Conservation (phyloP, 2,113 vertebrate genomes). For the Menidia beryllina region DNA sequence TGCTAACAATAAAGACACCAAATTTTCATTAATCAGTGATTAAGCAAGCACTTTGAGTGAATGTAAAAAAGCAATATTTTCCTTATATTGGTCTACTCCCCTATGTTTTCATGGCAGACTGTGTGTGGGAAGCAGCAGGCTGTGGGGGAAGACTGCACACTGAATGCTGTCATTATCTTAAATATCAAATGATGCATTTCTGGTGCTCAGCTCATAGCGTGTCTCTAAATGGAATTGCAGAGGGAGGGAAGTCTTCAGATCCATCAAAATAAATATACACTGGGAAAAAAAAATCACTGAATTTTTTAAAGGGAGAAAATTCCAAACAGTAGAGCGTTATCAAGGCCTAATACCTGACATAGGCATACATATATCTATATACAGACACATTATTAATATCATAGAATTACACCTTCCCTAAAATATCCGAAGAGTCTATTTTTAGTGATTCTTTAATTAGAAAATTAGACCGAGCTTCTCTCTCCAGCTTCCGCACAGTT, state of each 20-base stretch:
- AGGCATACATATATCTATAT: too few species aligned
- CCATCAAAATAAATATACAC: neutral
- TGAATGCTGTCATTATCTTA: constrained; percentile 58
- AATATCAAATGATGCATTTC: constrained; percentile 52
- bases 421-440: too few species aligned
- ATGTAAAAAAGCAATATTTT: constrained; percentile 23
- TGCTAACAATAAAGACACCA: neutral
- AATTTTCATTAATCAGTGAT: neutral
- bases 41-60: constrained; percentile 2
- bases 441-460: too few species aligned
- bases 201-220: neutral
- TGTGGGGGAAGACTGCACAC: constrained; percentile 29
- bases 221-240: constrained; percentile 2
- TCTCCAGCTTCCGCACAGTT: neutral
- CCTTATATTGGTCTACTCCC: constrained; percentile 6
- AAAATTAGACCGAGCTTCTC: too few species aligned
- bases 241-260: constrained; percentile 8
- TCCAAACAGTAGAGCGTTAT: too few species aligned
- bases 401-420: too few species aligned
- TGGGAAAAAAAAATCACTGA: neutral
- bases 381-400: too few species aligned
- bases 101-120: constrained; percentile 28
- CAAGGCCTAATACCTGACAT: too few species aligned
- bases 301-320: too few species aligned
- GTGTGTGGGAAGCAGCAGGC: constrained; percentile 62